Evolutionary conservation across 1,140 invertebrate genomes (phyloP).

Genomic region (Lepidurus apus): DNA sequence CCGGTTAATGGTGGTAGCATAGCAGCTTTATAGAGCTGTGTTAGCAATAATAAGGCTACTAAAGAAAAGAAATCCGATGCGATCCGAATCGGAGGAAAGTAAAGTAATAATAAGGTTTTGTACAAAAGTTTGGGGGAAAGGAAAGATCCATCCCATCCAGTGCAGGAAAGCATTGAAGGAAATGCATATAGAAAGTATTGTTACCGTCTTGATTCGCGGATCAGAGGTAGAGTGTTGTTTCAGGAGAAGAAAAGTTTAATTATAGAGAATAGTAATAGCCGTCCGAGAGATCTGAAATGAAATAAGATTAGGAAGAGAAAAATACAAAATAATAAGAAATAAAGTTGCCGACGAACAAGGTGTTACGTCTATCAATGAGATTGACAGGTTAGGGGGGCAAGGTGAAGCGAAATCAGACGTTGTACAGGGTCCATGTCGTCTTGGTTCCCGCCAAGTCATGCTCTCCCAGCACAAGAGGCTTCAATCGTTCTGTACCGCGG

Average conservation of each 20-base stretch:
- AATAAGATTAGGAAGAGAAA: too few relatives aligned
- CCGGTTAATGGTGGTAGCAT: background rate
- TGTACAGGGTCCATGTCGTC: background rate
- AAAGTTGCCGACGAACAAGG: background rate
- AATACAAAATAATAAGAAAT: too few relatives aligned
- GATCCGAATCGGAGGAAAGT: background rate
- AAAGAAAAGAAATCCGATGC: background rate
- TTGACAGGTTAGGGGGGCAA: slow-evolving; percentile 8
- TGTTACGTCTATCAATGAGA: background rate
- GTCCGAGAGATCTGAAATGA: background rate
- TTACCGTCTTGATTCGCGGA: background rate
- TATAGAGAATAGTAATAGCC: background rate
- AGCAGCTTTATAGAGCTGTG: background rate
- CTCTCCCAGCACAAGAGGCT: background rate
- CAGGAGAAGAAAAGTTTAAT: background rate
- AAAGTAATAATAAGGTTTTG: background rate
- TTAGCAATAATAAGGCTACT: background rate
- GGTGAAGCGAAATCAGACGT: background rate
- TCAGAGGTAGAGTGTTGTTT: background rate
- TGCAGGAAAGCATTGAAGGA: too few relatives aligned
- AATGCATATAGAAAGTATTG: too few relatives aligned
- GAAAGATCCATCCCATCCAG: too few relatives aligned
- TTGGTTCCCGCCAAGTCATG: background rate
- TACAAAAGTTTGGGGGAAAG: too few relatives aligned
- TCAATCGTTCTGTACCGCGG: background rate